Evolutionary conservation across 2,888 invertebrate species (phyloP), one percentile per base, ranked within the genome.

Genomic region (Meganola albula): DNA sequence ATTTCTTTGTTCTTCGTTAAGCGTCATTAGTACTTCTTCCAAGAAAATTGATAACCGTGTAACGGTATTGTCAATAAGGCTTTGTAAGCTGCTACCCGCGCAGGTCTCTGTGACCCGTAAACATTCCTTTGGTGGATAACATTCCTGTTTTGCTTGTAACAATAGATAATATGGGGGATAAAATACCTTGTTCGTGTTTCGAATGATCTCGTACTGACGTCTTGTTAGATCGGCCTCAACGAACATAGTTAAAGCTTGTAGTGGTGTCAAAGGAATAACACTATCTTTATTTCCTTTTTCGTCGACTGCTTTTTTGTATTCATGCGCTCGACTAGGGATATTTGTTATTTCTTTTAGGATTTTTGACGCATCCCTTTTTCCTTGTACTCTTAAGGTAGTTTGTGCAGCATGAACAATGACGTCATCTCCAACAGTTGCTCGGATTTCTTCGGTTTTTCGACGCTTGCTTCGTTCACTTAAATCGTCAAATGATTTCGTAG

Each of bases 401-500:
- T 10, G 24, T 11, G 12, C 7, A 3, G 12, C 25, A n/a, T 12
- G 13, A 2, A n/a, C n/a, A 13, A 40, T 31, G 8, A 20, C 7
- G 7, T 20, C 20, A 5, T 20, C 20, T 5, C 3, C 8, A n/a
- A n/a, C 20, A 5, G 3, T 5, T 20, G 20, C 7, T 20, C 20
- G 3, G n/a, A 20, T 7, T 3, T 20, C 20, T 20, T 20, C 8
- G 3, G 20, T 11, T 26, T 26, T 12, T 13, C 18, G 14, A 12
- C 25, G 25, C n/a, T 24, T 28, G 12, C 9, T 34, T 21, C 28
- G 21, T 16, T 26, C 31, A 25, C 37, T 2, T 10, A 3, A 20
- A n/a, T 20, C 20, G 7, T n/a, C 3, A 7, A 24, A 29, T 12
- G 24, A 73, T 71, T 6, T 76, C n/a, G 7, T 7, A 20, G 20